Conservation (phyloP, 2,888 invertebrate genomes). For the Sussaba pulchella region DNA sequence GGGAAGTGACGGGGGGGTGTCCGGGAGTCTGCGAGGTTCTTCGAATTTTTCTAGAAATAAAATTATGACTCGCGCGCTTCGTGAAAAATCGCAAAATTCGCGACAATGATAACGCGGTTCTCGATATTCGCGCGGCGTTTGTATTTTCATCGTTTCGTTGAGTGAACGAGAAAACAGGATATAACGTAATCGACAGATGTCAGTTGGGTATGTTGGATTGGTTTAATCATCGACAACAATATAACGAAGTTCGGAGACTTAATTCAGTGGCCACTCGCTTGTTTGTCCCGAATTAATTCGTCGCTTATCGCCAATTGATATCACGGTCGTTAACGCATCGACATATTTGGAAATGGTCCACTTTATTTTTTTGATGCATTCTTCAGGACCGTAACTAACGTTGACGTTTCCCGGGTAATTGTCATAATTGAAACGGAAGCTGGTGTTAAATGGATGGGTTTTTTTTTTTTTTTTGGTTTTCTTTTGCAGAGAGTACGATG, state of each 20-base stretch:
- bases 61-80: slow-evolving; percentile 49
- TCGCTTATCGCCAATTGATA: background rate
- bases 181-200: slow-evolving; percentile 22
- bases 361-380: slow-evolving; percentile 9
- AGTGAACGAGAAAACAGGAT: slow-evolving; percentile 1
- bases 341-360: slow-evolving; percentile 45
- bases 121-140: slow-evolving; percentile 15
- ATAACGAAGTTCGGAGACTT: background rate
- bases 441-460: background rate
- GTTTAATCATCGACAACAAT: slow-evolving; percentile 25
- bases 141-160: slow-evolving; percentile 29
- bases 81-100: slow-evolving; percentile 27
- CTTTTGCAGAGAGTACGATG: slow-evolving; percentile 68
- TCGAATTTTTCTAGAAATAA: slow-evolving; percentile 41
- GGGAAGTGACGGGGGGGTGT: no score
- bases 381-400: slow-evolving; percentile 17
- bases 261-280: no score
- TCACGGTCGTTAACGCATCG: background rate
- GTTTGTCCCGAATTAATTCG: no score
- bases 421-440: background rate
- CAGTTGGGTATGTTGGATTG: slow-evolving; percentile 50
- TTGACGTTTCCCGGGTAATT: background rate
- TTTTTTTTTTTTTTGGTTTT: background rate
- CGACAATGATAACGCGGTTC: background rate
- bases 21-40: no score